phyloP scores from a whole-genome alignment of 2,113 vertebrate species.

The Stictonetta naevosa region DNA sequence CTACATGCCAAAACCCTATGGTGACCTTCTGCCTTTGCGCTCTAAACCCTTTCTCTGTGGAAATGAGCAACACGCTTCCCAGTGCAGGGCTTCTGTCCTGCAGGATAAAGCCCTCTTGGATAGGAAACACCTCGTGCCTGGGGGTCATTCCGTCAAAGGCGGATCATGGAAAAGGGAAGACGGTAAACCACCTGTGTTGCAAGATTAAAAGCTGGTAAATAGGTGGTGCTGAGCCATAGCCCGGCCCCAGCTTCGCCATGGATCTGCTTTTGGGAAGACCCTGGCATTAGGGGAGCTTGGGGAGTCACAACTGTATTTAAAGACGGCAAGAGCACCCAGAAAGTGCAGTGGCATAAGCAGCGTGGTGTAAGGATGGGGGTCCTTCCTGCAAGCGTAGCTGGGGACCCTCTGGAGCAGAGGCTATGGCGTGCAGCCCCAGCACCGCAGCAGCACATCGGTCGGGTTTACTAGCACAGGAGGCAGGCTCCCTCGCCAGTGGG shows the following conservation, averaged over 20 bases:
- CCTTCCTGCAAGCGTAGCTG: rapidly evolving
- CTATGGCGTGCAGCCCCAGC: background rate
- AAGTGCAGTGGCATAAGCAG: rapidly evolving
- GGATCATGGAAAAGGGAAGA: background rate
- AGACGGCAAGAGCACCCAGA: background rate
- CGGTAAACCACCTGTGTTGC: slow-evolving; percentile 6
- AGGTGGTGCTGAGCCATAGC: background rate
- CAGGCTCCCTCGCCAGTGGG: background rate
- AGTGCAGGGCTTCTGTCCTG: background rate
- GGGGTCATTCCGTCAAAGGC: background rate
- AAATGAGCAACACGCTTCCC: slow-evolving; percentile 4
- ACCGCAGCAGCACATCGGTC: rapidly evolving
- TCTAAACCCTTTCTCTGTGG: background rate
- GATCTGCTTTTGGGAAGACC: background rate
- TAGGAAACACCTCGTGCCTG: slow-evolving; percentile 4
- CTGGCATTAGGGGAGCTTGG: background rate
- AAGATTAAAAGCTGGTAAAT: slow-evolving; percentile 24
- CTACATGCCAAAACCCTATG: background rate
- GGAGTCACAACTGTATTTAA: background rate
- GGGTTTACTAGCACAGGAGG: background rate
- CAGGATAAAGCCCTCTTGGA: slow-evolving; percentile 17
- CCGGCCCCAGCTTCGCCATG: background rate
- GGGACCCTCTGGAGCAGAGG: rapidly evolving
- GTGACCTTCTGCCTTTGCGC: background rate
- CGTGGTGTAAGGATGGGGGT: background rate